phyloP scores from a whole-genome alignment of 2,113 vertebrate species.

The Seriola dumerili region DNA sequence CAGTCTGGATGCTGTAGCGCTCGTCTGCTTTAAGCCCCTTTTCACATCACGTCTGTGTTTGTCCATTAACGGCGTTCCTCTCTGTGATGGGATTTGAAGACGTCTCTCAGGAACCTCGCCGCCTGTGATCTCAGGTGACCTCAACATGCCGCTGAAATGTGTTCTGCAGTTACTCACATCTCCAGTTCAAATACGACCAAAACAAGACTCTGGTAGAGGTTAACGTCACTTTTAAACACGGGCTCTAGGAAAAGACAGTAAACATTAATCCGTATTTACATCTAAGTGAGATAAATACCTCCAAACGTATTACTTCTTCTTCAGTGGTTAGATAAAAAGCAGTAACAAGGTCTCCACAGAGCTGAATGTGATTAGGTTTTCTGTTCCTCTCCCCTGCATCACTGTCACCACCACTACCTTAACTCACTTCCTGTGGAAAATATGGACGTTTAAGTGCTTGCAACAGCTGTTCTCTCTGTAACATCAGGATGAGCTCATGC shows the following conservation, averaged over 20 bases:
- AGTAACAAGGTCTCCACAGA: background rate
- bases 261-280: no score
- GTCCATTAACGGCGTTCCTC: background rate
- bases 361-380: background rate
- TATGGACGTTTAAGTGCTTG: background rate
- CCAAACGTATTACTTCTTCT: background rate
- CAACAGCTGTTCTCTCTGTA: background rate
- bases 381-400: background rate
- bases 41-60: constrained; percentile 19
- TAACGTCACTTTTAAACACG: no score
- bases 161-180: background rate
- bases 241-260: no score
- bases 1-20: background rate
- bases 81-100: background rate
- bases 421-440: constrained; percentile 3
- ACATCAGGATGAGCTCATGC: background rate
- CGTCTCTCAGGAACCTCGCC: constrained; percentile 2
- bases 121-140: constrained; percentile 16
- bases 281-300: no score
- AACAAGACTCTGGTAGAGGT: background rate
- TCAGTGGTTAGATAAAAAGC: background rate
- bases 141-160: background rate
- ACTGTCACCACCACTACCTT: background rate
- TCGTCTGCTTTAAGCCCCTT: constrained; percentile 6
- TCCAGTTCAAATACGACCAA: background rate